phyloP scores from a whole-genome alignment of 2,888 invertebrate genomes.

The Eledone cirrhosa region DNA sequence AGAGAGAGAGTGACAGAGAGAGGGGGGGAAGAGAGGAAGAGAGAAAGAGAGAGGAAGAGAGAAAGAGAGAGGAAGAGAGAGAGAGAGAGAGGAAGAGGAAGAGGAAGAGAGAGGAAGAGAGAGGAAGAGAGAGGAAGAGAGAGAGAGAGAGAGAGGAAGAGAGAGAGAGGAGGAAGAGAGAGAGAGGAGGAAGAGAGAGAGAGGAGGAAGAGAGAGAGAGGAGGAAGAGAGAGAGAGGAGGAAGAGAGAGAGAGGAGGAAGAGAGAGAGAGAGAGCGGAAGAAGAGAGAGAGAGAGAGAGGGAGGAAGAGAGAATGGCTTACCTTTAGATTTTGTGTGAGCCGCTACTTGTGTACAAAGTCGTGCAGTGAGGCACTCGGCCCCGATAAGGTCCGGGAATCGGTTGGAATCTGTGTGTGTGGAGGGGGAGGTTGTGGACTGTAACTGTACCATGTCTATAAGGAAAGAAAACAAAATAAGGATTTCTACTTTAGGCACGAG shows the following conservation, averaged over 20 bases:
- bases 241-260: too few species aligned
- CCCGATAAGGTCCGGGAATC: not conserved
- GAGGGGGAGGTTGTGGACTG: not conserved
- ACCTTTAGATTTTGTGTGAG: slow-evolving; percentile 21
- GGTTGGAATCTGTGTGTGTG: not conserved
- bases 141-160: not conserved
- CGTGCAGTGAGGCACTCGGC: not conserved
- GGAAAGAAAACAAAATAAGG: not conserved
- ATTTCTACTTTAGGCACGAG: not conserved
- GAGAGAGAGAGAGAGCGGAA: not conserved
- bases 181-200: not conserved
- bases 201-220: not conserved
- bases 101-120: not conserved
- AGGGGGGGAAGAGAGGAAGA: not conserved
- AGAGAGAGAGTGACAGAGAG: not conserved
- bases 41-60: not conserved
- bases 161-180: not conserved
- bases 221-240: too few species aligned
- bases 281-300: not conserved
- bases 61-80: too few species aligned
- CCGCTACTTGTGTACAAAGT: slow-evolving; percentile 8
- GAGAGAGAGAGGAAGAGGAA: too few species aligned
- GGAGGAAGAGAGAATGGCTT: not conserved
- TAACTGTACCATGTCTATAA: slow-evolving; percentile 8
- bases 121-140: too few species aligned